A percentile compares a stretch with the other conserved stretches of the same genome.
These are phyloP conservation scores for Pygathrix nemaeus DNA, from an alignment of 2,113 vertebrate genomes.

Conservation along the genomic window DNA sequence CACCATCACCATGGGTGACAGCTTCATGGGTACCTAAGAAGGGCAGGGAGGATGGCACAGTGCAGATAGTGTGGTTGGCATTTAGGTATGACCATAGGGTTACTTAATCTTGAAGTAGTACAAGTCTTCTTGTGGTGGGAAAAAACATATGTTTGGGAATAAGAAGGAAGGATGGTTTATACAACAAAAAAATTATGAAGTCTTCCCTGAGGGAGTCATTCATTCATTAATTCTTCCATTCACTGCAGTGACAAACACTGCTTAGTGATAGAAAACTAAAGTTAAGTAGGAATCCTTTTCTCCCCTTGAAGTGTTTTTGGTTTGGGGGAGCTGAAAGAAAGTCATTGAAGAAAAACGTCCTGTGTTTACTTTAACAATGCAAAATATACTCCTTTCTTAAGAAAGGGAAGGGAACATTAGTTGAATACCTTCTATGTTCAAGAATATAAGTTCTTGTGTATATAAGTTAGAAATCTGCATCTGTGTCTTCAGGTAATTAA, in stretches of 20 bases:
- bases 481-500: background rate
- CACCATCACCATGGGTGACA: accelerated
- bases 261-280: background rate
- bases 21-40: background rate
- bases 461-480: background rate
- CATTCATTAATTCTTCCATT: background rate
- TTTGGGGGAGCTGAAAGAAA: background rate
- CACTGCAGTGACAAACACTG: background rate
- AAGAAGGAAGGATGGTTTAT: background rate
- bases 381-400: background rate
- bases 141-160: background rate
- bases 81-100: too few species aligned
- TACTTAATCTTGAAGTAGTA: background rate
- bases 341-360: background rate
- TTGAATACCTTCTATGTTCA: background rate
- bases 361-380: background rate
- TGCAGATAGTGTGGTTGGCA: background rate
- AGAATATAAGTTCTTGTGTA: background rate
- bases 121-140: background rate
- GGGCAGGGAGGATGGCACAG: background rate
- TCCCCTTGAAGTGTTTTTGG: background rate
- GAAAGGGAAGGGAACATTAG: background rate
- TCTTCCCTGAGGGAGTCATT: background rate
- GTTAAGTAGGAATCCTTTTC: background rate
- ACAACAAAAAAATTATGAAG: background rate